Evolutionary conservation across 1,140 invertebrate genomes (phyloP), one percentile per base, ranked within the genome.

Genomic region (Atta colombica): DNA sequence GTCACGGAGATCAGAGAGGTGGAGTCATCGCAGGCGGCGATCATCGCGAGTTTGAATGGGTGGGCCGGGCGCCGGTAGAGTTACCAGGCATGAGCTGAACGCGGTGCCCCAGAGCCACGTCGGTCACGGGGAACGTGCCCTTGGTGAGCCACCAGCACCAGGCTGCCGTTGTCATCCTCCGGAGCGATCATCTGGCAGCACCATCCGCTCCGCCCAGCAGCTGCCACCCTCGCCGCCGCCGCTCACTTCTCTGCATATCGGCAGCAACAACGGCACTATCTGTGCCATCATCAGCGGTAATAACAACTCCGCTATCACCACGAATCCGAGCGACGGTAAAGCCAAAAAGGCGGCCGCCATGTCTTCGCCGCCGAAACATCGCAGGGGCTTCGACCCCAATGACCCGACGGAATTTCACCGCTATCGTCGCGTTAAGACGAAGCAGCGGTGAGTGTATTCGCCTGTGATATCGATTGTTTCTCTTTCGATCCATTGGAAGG

Each of bases 11-110:
- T 72, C 55, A 72, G 75, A 91, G 93, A 92, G 90, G 92, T 88
- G 90, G 93, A 90, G 93, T 92, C 90, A 92, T 89, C 91, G 86
- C 91, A 85, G 89, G 90, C 88, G 91, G 87, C 88, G 91, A 93
- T 91, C 91, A 95, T 92, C 93, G 93, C 92, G 93, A 89, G 85
- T 90, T 95, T 95, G 94, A 95, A 95, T 95, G 94, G 94, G 94
- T 94, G 94, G 94, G 92, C 92, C 94, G 91, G 94, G 94, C 89
- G 89, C 92, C 92, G 93, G 93, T 89, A 92, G 91, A 92, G 91
- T 94, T 89, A 94, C 91, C 91, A 94, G 93, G 94, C 94, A 95
- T 92, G 94, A 95, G 93, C 93, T 95, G 92, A 95, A 94, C 93
- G 93, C 92, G 93, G 94, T 95, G 93, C 93, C 94, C 92, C 92